These are phyloP conservation scores for Leucania comma DNA, from an alignment of 2,888 invertebrate genomes.

Conservation along the genomic window DNA sequence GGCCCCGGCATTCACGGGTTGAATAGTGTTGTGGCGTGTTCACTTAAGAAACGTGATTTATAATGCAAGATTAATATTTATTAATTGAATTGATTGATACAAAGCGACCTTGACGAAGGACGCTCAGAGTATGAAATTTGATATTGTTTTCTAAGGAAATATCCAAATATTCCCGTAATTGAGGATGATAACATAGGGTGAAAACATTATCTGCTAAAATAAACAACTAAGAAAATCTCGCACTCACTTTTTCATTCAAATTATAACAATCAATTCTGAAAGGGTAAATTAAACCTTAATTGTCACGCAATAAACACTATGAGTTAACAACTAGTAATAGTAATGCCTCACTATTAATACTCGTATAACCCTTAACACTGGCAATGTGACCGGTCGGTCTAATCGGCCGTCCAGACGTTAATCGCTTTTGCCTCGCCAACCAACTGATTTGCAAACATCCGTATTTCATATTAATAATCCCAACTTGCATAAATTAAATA, in stretches of 20 bases:
- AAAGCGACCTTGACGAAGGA: slow-evolving; percentile 28
- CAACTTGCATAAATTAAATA: slow-evolving; percentile 53
- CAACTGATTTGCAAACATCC: slow-evolving; percentile 48
- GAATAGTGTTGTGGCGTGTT: slow-evolving; percentile 39
- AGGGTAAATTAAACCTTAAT: not conserved
- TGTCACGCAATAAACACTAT: not conserved
- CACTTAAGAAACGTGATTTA: slow-evolving; percentile 45
- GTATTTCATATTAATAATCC: slow-evolving; percentile 58
- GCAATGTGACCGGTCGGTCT: slow-evolving; percentile 20
- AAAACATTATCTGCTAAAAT: not conserved
- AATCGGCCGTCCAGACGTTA: slow-evolving; percentile 43
- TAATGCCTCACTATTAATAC: not conserved
- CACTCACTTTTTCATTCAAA: not conserved
- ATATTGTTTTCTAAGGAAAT: not conserved
- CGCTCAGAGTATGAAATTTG: slow-evolving; percentile 8
- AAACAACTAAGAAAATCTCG: not conserved
- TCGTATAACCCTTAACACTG: slow-evolving; percentile 38
- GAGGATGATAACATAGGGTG: not conserved
- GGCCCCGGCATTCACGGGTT: slow-evolving; percentile 63
- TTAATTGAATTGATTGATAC: slow-evolving; percentile 45
- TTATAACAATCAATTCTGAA: not conserved
- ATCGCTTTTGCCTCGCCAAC: slow-evolving; percentile 41
- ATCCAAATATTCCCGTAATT: not conserved
- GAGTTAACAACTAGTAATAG: not conserved
- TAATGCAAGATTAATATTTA: slow-evolving; percentile 46